Evolutionary conservation across 2,113 vertebrate genomes (phyloP), one percentile per base, ranked within the genome.

Genomic region (Osmerus mordax): DNA sequence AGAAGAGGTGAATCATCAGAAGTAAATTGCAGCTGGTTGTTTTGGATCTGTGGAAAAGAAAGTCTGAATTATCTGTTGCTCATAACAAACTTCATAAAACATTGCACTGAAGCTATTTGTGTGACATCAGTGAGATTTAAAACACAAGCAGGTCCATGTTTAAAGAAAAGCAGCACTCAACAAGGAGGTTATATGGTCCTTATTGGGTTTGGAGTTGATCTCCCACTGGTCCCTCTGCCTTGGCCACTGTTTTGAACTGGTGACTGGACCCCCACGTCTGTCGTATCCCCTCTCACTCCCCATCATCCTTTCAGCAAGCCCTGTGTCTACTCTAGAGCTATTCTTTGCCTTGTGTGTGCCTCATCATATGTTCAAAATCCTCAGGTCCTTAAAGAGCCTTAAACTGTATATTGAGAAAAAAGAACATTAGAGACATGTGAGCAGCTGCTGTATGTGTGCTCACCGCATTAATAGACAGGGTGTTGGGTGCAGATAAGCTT

Each of bases 361-460:
- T 93, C 91, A 91, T 91, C 89, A 90, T 90, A 87, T 79, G 89
- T 92, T 91, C 81, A 81, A 89, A 91, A 90, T 90, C 91, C 92
- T 93, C 92, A 93, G 92, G 92, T 93, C 90, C 89, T 92, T 83
- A 81, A 92, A 89, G 90, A 92, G 92, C 92, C 92, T 93, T 93
- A 93, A 93, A 89, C 92, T 89, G 83, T 79, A 83, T 87, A 80
- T 71, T 28, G 63, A 15, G 36, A 71, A 25, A 18, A 62, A 74
- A 75, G 2, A 81, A 79, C 73, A 81, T 73, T 82, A 84, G 78
- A 79, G 73, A 64, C 67, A 32, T 80, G 82, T 28, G 79, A 82
- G 84, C 81, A 81, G 83, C 80, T 29, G 75, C 68, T 59, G 76
- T 72, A 82, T 74, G 85, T 85, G 89, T 87, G 85, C 83, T 81